Base-by-base conservation (phyloP, 2,888 invertebrate genomes). In the Julus scandinavius region DNA sequence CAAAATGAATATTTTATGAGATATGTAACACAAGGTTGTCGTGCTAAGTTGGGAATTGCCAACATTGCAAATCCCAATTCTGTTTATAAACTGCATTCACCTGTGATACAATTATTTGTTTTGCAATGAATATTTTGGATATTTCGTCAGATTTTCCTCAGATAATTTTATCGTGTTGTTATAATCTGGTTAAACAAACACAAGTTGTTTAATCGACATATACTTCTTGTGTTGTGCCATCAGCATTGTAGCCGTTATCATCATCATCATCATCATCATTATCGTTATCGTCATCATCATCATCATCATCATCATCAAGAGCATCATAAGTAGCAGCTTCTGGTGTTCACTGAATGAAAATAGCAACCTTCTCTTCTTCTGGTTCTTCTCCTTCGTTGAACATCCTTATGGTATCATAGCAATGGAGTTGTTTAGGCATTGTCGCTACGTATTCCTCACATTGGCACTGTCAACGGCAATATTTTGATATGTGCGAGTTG, bases 401-500 rank as follows among this genome's bases (percentile, higher is more conserved):
- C 80, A 80, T 80, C 38, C 80, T 80, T 80, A 80, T 72, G 72
- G 80, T 38, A 80, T 80, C 80, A 13, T 80, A 80, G 80, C 38
- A 80, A 80, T 80, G 80, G 80, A 80, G 80, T 80, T 80, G 80
- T 80, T 80, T 38, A 80, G 80, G 13, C 80, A 38, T 80, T 38
- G 80, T 80, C 80, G 80, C 80, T 80, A 40, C 38, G 29, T 80
- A 15, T 80, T 80, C 80, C 80, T 80, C 38, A 38, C 80, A 38
- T 80, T 29, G 13, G 80, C 80, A 38, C 80, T 80, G 80, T 80
- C 80, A 80, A 80, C 80, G 80, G 15, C 80, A 29, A 29, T 80
- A 80, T 80, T 80, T 80, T 80, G 80, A 80, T 80, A 80, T 80
- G 80, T 80, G 80, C 80, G 80, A 80, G 80, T 80, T 80, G 80